Evolutionary conservation across 2,888 invertebrate species (phyloP).

Genomic region (Eupeodes luniger): DNA sequence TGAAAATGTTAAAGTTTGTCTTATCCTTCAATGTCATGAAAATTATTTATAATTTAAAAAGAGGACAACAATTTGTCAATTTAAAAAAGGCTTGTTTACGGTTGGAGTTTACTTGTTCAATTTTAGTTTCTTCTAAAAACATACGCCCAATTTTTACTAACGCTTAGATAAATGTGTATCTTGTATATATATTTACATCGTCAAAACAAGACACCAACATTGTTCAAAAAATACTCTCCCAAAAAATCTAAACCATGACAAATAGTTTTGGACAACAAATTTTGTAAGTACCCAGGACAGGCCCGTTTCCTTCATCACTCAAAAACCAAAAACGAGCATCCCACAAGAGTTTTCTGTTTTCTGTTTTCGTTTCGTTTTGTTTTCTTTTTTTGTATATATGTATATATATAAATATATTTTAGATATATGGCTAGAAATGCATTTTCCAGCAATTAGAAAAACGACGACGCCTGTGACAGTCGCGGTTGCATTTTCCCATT

Average conservation of each 20-base stretch:
- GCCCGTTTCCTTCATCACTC: constrained; percentile 55
- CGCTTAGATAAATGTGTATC: no score
- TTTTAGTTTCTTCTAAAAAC: no score
- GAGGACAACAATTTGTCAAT: no score
- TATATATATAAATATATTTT: not conserved
- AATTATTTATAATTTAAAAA: no score
- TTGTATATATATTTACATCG: not conserved
- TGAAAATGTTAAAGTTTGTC: no score
- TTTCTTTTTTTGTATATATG: not conserved
- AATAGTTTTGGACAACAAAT: constrained; percentile 71
- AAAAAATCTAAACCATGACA: constrained; percentile 24
- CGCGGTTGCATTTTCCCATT: constrained; percentile 73
- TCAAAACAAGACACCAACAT: constrained; percentile 29
- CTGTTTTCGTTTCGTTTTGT: no score
- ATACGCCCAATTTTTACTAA: no score
- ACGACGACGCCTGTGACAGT: constrained; percentile 69
- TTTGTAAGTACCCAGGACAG: constrained; percentile 68
- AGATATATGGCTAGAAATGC: constrained; percentile 25
- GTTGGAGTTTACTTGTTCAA: no score
- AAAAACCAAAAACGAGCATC: constrained; percentile 17
- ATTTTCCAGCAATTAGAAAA: constrained; percentile 66
- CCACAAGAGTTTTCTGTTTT: constrained; percentile 22
- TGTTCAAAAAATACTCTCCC: not conserved
- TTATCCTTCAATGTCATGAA: no score
- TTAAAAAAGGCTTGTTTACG: no score